Evolutionary conservation across 2,888 invertebrate genomes (phyloP), one percentile per base, ranked within the genome.

Genomic region (Meta bourneti): DNA sequence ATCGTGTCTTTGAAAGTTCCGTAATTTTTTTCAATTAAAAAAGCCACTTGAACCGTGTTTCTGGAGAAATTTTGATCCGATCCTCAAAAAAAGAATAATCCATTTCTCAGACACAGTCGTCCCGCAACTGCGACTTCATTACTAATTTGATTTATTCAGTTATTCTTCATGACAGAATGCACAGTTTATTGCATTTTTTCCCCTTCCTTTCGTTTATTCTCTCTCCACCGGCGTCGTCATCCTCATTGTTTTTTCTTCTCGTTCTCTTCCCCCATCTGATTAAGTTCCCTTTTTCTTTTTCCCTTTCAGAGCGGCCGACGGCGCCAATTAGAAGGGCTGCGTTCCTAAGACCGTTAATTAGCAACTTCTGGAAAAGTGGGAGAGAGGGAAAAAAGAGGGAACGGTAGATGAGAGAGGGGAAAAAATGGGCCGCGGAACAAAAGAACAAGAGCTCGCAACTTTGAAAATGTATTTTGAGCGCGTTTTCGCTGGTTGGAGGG

Each of bases 81-180:
- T 34, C 34, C 34, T 34, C 34, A 2, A 34, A 34, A 34, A 34
- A 4, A 4, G 34, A 34, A 34, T 34, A 34, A 34, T 4, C 34
- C 34, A 19, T 19, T 74, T 74, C 51, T 75, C 51, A 34, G 34
- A 34, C 34, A 34, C 34, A 34, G 61, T 61, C 61, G 8, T 61
- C 61, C 48, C 49, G 69, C 48, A 77, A 54, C 77, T 19, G 34
- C 49, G 86, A 74, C 90, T 90, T 90, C 85, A 90, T 90, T 90
- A 86, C 90, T 90, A 90, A 90, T 90, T 90, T 90, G 90, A 90
- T 90, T 90, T 86, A 86, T 90, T 90, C 85, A 77, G 90, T 90
- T 90, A 90, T 90, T 90, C 90, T 81, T 86, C 87, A 81, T 82
- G 91, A 87, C 91, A 91, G 91, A 91, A 83, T 78, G 61, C 87